These are phyloP conservation scores for Apodemus agrarius DNA, from an alignment of 2,797 vertebrate genomes.

Conservation along the genomic window DNA sequence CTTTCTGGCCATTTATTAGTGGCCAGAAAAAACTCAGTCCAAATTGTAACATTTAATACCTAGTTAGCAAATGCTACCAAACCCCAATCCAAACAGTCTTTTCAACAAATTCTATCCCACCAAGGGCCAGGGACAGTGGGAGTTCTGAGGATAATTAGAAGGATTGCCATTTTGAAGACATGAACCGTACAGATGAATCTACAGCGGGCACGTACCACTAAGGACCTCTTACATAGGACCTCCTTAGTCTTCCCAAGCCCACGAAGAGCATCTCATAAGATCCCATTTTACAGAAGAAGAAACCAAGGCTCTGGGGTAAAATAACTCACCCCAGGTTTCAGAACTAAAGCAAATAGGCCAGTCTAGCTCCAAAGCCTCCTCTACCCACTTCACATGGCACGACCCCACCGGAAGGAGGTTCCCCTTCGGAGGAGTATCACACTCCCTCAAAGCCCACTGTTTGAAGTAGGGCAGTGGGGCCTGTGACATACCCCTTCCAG, in stretches of 20 bases:
- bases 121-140: background rate
- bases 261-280: background rate
- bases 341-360: background rate
- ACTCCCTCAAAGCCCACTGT: background rate
- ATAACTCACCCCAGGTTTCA: background rate
- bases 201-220: too few relatives aligned
- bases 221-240: background rate
- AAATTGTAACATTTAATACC: conserved; percentile 44
- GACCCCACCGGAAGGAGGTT: background rate
- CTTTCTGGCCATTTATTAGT: conserved; percentile 38
- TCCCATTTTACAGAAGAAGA: background rate
- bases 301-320: background rate
- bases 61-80: conserved; percentile 55
- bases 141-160: background rate
- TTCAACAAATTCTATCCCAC: conserved; percentile 15
- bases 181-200: background rate
- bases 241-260: background rate
- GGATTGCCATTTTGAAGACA: background rate
- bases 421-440: background rate
- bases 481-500: background rate
- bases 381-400: background rate
- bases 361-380: background rate
- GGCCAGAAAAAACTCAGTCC: conserved; percentile 52
- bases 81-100: background rate
- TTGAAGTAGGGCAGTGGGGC: background rate